Evolutionary conservation across 37 sponge, comb jelly and placozoan species (phyloP).

Genomic region (Eunapius fragilis): DNA sequence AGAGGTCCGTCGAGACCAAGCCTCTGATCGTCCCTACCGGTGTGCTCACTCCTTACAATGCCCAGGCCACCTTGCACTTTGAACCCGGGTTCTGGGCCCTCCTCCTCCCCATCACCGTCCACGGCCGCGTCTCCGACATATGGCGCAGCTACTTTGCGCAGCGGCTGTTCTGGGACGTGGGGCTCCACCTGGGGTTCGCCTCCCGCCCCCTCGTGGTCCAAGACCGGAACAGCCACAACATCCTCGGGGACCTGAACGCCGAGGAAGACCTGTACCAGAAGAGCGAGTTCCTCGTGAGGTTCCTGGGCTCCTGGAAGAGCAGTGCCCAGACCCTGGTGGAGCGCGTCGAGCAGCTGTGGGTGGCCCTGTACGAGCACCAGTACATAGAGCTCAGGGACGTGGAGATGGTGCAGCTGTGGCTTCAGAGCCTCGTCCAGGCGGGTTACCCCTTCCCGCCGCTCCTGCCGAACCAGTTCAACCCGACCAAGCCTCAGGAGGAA

Average conservation of each 20-base stretch:
- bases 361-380: slow-evolving; percentile 45
- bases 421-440: slow-evolving; percentile 8
- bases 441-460: slow-evolving; percentile 40
- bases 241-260: slow-evolving; percentile 32
- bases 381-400: slow-evolving; percentile 49
- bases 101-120: slow-evolving; percentile 48
- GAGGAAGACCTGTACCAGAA: slow-evolving; percentile 60
- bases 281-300: slow-evolving; percentile 35
- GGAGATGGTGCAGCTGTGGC: slow-evolving; percentile 33
- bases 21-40: slow-evolving; percentile 38
- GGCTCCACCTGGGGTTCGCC: slow-evolving; percentile 30
- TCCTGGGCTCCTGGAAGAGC: slow-evolving; percentile 42
- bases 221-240: slow-evolving; percentile 48
- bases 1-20: slow-evolving; percentile 20
- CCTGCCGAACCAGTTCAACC: neutral
- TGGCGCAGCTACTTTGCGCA: slow-evolving; percentile 68
- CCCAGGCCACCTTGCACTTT: slow-evolving; percentile 59
- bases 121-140: slow-evolving; percentile 58
- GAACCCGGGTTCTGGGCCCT: slow-evolving; percentile 41
- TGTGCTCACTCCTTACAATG: slow-evolving; percentile 61
- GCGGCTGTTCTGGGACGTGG: slow-evolving; percentile 54
- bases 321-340: slow-evolving; percentile 27
- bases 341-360: slow-evolving; percentile 35
- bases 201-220: slow-evolving; percentile 44
- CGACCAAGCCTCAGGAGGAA: neutral